Evolutionary conservation across 2,888 invertebrate species (phyloP), one percentile per base, ranked within the genome.

Genomic region (Papilio demoleus): DNA sequence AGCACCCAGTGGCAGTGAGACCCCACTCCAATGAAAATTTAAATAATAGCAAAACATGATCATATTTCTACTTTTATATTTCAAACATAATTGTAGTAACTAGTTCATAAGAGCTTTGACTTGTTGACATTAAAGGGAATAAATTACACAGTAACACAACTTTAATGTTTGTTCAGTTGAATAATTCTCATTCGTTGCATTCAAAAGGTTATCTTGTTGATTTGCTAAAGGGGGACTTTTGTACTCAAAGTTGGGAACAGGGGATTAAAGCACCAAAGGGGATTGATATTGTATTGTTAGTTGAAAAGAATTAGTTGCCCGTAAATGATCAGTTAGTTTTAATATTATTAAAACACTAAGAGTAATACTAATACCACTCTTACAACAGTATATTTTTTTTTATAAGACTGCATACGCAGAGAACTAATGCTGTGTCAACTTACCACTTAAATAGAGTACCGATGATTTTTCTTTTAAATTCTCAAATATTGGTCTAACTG

Each of bases 401-500:
- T n/a, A n/a, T n/a, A n/a, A n/a, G n/a, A n/a, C n/a, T n/a, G n/a
- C n/a, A n/a, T n/a, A n/a, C n/a, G 31, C 40, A 4, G 2, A 40
- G 24, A 22, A 9, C 45, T 62, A 9, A 65, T 36, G 24, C 47
- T 38, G n/a, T 68, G 11, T 47, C 61, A 75, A 83, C 85, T 89
- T 77, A 92, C 92, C 92, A 71, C 90, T 90, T 69, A 92, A 79
- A 81, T 90, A 92, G 56, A 92, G 78, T 50, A 92, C 92, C 9
- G 92, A 88, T 53, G 87, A 87, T 77, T 88, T 90, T 82, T 86
- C 81, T 80, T 95, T 95, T 84, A 97, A 93, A 86, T 96, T 96
- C 77, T 95, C 95, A 80, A 95, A 90, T 86, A 97, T 95, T 50
- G 96, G 96, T 81, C 95, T 94, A 75, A 96, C 91, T 77, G 96